Base-by-base conservation (phyloP, 1,140 invertebrate species). In the Drosophila santomea region DNA sequence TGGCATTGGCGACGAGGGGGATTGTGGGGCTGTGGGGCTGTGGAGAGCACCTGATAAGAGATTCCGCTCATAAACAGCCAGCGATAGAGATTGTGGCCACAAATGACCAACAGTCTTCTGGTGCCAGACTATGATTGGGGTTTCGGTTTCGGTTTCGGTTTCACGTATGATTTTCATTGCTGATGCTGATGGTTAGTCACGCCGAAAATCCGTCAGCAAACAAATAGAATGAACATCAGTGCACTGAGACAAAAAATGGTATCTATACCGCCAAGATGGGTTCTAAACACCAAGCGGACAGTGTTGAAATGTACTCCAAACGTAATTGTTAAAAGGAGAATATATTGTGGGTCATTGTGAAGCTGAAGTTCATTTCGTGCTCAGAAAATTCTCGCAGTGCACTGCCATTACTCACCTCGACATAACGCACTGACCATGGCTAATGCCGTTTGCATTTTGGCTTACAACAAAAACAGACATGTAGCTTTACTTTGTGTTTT, bases 371-470 rank as follows among this genome's bases (percentile, higher is more conserved):
- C 28, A 7, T 44, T 12, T 5, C 20, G 23, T 7, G 20, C 3
- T 11, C 14, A 23, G 14, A 15, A 15, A 17, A 36, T 72, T 72
- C 12, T 47, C 8, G 0, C 50, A 54, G 78, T 85, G 47, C 7
- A 39, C 5, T 25, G 35, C 38, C 47, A 48, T 52, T 60, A 57
- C 54, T 43, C 71, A 52, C 14, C 41, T 51, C 47, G 25, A 51
- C 47, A 60, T 47, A 52, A 72, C 59, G 79, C 76, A 88, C 75
- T 89, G 84, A 73, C 75, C 84, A 79, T 79, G 76, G 80, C 76
- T 88, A 86, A 86, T 86, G 54, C 44, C 66, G 75, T 86, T 88
- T 88, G 83, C 64, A 68, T 86, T 86, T 73, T 73, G 83, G 82
- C 79, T 88, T 66, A 68, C 75, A 83, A 54, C 51, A 62, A 58